Percentiles rank a stretch among this genome's conserved stretches.
Conservation (phyloP, 2,113 vertebrate species). For the Eublepharis macularius region DNA sequence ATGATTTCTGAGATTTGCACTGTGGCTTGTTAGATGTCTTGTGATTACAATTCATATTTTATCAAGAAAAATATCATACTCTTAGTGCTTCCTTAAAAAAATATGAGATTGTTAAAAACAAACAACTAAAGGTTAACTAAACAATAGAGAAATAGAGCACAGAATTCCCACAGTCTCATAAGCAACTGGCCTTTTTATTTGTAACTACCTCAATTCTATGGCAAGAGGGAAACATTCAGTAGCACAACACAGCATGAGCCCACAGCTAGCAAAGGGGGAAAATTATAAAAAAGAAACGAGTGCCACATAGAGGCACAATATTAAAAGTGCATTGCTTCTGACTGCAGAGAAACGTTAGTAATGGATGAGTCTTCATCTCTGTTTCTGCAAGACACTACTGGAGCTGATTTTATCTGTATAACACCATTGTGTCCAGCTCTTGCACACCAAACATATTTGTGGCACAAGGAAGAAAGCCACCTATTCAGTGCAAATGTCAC, state of each 20-base stretch:
- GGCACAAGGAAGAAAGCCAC: fast-evolving
- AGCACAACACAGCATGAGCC: neutral
- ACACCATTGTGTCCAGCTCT: fast-evolving
- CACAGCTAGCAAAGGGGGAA: neutral
- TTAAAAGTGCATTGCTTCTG: neutral
- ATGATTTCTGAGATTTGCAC: conserved; percentile 11
- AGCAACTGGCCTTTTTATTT: neutral
- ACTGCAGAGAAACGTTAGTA: neutral
- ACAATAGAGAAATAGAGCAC: neutral
- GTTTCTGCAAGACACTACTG: neutral
- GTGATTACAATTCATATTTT: conserved; percentile 2
- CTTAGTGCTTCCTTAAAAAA: conserved; percentile 8
- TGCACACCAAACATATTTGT: fast-evolving
- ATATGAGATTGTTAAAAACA: neutral
- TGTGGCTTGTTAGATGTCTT: neutral
- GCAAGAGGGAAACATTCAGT: neutral
- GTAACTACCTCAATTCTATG: neutral
- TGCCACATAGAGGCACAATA: conserved; percentile 5
- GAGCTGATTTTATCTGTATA: neutral
- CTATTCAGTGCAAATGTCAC: neutral
- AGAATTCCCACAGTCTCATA: neutral
- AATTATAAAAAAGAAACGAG: conserved; percentile 1
- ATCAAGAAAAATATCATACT: neutral
- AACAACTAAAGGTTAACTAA: neutral
- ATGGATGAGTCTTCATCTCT: neutral